Conservation (phyloP, 1,140 invertebrate genomes). For the Muscidifurax raptorellus region DNA sequence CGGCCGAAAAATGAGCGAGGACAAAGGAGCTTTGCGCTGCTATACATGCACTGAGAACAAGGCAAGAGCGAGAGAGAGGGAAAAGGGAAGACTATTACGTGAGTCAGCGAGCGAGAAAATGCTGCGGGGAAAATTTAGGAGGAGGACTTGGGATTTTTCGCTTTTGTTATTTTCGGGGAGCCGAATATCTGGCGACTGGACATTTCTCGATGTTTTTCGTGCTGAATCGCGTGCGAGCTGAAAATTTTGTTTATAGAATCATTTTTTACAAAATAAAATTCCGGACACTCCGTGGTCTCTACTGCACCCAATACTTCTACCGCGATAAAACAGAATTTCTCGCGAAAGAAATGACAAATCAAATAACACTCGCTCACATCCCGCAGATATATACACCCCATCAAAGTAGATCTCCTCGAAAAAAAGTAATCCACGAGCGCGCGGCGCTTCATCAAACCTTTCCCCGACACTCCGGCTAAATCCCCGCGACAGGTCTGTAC, state of each 20-base stretch:
- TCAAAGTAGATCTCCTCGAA: no score
- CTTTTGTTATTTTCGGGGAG: neutral
- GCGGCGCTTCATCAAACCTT: neutral
- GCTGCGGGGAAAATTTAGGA: constrained; percentile 28
- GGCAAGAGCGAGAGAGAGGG: neutral
- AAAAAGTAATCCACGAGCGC: neutral
- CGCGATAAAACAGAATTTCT: neutral
- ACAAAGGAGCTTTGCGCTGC: neutral
- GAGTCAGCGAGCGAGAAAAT: constrained; percentile 46
- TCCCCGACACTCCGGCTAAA: neutral
- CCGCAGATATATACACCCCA: no score
- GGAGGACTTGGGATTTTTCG: constrained; percentile 6
- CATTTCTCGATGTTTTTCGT: no score
- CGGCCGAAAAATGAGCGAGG: constrained; percentile 13
- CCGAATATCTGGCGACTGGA: no score
- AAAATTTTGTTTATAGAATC: no score
- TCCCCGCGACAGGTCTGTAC: neutral
- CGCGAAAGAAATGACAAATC: neutral
- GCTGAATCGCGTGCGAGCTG: no score
- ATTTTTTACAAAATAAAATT: no score
- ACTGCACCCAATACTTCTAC: no score
- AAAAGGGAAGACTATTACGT: constrained; percentile 29
- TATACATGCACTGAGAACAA: neutral
- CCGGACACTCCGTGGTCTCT: no score
- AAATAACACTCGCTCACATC: neutral